A percentile compares a stretch with the other conserved stretches of the same genome.
These are phyloP conservation scores for Saguinus imperator DNA, from an alignment of 2,113 vertebrate genomes.

Conservation along the genomic window DNA sequence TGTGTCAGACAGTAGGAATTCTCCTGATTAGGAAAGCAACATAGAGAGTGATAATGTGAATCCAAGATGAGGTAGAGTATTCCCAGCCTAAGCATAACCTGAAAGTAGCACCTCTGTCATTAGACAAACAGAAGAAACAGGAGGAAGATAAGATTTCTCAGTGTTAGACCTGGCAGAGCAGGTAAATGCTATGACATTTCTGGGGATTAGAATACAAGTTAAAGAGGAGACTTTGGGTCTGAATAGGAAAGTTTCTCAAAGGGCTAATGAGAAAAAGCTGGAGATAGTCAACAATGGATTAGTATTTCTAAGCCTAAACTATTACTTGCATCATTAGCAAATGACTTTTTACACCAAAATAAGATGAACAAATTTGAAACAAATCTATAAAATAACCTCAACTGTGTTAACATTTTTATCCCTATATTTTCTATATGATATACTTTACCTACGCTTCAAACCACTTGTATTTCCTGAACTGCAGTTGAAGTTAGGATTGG, in stretches of 20 bases:
- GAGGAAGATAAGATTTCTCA: not conserved
- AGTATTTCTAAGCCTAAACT: constrained; percentile 1
- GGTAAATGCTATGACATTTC: not conserved
- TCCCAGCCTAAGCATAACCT: not conserved
- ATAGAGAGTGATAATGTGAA: not conserved
- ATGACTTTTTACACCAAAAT: not conserved
- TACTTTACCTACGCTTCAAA: not conserved
- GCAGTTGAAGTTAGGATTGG: not conserved
- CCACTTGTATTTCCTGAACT: not conserved
- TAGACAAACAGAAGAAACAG: not conserved
- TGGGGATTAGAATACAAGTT: not conserved
- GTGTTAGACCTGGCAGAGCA: not conserved
- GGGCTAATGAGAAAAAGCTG: not conserved
- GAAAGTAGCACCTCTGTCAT: not conserved
- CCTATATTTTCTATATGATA: not conserved
- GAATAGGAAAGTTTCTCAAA: not conserved
- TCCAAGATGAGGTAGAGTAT: not conserved
- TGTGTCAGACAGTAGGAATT: not conserved
- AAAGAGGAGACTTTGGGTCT: not conserved
- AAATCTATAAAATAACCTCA: not conserved
- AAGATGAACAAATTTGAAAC: not conserved
- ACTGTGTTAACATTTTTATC: not conserved
- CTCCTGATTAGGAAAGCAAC: not conserved
- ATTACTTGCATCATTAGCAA: not conserved
- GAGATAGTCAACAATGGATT: not conserved